A percentile compares a stretch with the other conserved stretches of the same genome.
Evolutionary conservation across 2,113 vertebrate genomes (phyloP).

Genomic region (Mustela lutreola): DNA sequence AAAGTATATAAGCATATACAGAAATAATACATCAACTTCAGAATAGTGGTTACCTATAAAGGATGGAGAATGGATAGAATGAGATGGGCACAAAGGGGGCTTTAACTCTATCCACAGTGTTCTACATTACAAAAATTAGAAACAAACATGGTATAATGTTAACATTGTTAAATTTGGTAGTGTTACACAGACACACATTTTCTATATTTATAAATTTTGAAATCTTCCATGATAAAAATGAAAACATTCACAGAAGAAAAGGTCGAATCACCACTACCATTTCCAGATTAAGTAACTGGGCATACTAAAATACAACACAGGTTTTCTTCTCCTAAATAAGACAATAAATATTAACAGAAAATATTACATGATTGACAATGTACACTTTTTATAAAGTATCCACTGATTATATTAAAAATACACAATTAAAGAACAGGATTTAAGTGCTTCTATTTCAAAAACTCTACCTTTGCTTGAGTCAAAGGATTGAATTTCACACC

Average conservation of each 20-base stretch:
- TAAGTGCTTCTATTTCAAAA: slow-evolving; percentile 51
- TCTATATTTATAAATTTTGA: slow-evolving; percentile 50
- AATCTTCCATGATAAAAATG: slow-evolving; percentile 61
- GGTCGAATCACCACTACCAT: neutral
- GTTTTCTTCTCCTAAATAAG: slow-evolving; percentile 28
- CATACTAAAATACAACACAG: slow-evolving; percentile 32
- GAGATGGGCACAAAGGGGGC: slow-evolving; percentile 36
- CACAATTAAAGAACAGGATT: slow-evolving; percentile 55
- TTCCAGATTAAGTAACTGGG: slow-evolving; percentile 64
- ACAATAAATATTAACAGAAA: slow-evolving; percentile 68
- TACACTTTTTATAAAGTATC: slow-evolving; percentile 53
- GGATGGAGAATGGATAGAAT: slow-evolving; percentile 52
- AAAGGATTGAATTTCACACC: slow-evolving; percentile 64
- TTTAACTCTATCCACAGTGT: slow-evolving; percentile 60
- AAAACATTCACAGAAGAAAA: slow-evolving; percentile 71
- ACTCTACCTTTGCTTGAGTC: slow-evolving; percentile 29
- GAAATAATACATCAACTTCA: slow-evolving; percentile 72
- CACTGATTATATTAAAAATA: slow-evolving; percentile 57
- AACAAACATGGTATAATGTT: slow-evolving; percentile 57
- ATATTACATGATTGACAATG: slow-evolving; percentile 49
- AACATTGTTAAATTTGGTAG: slow-evolving; percentile 62
- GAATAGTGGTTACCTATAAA: slow-evolving; percentile 42
- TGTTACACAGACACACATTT: slow-evolving; percentile 44
- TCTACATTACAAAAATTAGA: slow-evolving; percentile 64
- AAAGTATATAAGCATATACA: slow-evolving; percentile 70